These are phyloP conservation scores for Sternotherus odoratus DNA, from an alignment of 2,797 vertebrate species.

Conservation along the genomic window DNA sequence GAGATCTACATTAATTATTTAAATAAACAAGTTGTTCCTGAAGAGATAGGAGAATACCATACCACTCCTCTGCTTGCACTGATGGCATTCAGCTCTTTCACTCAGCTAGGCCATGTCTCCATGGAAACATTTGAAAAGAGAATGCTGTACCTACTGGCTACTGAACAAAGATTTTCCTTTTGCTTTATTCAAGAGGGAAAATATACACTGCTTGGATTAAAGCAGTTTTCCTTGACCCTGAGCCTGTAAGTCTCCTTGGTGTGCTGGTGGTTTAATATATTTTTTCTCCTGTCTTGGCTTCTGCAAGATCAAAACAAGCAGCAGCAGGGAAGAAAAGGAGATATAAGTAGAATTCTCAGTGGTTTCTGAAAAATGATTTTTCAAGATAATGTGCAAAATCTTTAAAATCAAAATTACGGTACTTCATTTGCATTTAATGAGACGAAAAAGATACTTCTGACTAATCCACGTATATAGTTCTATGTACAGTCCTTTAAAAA, in stretches of 20 bases:
- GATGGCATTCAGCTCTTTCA: neutral
- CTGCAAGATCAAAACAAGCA: neutral
- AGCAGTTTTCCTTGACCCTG: neutral
- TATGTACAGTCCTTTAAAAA: neutral
- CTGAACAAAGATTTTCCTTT: constrained; percentile 31
- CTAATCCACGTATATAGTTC: neutral
- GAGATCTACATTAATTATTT: fast-evolving
- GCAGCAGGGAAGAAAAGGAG: neutral
- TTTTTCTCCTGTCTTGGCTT: neutral
- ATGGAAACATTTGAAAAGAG: constrained; percentile 72
- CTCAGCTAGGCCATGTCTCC: constrained; percentile 49
- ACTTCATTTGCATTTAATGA: neutral
- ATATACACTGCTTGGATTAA: neutral
- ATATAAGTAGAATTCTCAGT: neutral
- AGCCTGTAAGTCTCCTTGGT: neutral
- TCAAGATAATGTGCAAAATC: neutral
- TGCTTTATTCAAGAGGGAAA: constrained; percentile 26
- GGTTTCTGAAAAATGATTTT: neutral
- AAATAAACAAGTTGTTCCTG: fast-evolving
- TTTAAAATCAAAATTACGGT: neutral
- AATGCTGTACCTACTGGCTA: neutral
- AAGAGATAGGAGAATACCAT: neutral
- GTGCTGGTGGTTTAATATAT: neutral
- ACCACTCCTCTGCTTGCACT: neutral
- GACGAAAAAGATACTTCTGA: neutral